These are phyloP conservation scores for Sarcophaga bullata DNA, from an alignment of 1,140 invertebrate species.

Conservation along the genomic window DNA sequence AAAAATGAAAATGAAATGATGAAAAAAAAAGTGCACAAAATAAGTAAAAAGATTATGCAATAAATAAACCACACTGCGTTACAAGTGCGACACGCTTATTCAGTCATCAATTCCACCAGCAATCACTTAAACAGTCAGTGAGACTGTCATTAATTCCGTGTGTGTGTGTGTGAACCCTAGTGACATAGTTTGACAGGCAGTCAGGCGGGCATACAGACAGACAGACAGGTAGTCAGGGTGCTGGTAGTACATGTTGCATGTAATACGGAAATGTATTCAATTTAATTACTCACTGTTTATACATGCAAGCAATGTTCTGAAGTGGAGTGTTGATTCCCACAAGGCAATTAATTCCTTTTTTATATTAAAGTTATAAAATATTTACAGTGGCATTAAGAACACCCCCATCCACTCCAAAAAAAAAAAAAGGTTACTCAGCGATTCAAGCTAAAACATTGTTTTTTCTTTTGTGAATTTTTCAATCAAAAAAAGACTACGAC, in stretches of 20 bases:
- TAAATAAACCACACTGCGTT: neutral
- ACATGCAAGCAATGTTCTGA: too few relatives aligned
- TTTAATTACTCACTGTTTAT: too few relatives aligned
- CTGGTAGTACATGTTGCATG: neutral
- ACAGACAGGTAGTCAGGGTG: neutral
- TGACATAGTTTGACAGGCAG: neutral
- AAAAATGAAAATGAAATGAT: neutral
- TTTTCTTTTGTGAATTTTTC: too few relatives aligned
- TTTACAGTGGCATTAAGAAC: too few relatives aligned
- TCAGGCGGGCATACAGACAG: neutral
- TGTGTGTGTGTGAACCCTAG: neutral
- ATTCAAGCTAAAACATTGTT: too few relatives aligned
- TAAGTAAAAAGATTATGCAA: neutral
- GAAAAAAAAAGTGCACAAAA: neutral
- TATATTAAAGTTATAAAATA: too few relatives aligned
- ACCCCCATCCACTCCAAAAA: too few relatives aligned
- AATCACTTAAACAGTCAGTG: neutral
- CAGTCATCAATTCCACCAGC: neutral
- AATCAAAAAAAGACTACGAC: too few relatives aligned
- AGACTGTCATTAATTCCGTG: neutral
- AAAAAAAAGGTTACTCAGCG: too few relatives aligned
- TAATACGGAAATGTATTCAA: neutral
- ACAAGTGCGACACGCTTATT: neutral
- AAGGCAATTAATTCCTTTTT: too few relatives aligned
- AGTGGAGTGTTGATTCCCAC: too few relatives aligned